phyloP scores from a whole-genome alignment of 2,113 vertebrate species.

The Tachysurus fulvidraco region DNA sequence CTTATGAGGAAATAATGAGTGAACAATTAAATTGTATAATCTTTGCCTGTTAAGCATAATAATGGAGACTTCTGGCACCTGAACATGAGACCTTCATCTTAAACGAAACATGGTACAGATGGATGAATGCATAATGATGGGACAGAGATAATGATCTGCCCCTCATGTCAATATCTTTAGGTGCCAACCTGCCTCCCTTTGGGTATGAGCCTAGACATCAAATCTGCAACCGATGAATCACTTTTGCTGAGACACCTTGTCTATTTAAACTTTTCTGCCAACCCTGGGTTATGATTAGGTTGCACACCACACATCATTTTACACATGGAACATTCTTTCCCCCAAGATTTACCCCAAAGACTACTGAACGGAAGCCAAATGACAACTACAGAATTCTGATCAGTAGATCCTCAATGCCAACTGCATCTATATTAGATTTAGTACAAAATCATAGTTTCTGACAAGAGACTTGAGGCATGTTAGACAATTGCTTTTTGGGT shows the following conservation, averaged over 20 bases:
- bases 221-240: slow-evolving; percentile 51
- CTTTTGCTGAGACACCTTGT: slow-evolving; percentile 52
- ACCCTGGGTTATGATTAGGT: slow-evolving; percentile 1
- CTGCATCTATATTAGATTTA: background rate
- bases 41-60: slow-evolving; percentile 37
- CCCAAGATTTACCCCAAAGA: background rate
- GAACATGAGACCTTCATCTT: slow-evolving; percentile 44
- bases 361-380: background rate
- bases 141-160: slow-evolving; percentile 57
- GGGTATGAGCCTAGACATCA: slow-evolving; percentile 48
- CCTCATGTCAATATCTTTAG: slow-evolving; percentile 56
- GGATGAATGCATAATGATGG: slow-evolving; percentile 28
- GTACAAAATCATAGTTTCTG: background rate
- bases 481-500: background rate
- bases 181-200: slow-evolving; percentile 59
- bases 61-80: slow-evolving; percentile 40
- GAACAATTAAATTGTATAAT: slow-evolving; percentile 15
- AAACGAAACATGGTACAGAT: slow-evolving; percentile 43
- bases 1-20: slow-evolving; percentile 23
- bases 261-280: slow-evolving; percentile 46
- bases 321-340: background rate
- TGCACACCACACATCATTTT: background rate
- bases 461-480: background rate
- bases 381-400: background rate
- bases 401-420: background rate